Percentiles rank a stretch among this genome's conserved stretches.
These are phyloP conservation scores for Hirudo medicinalis DNA, from an alignment of 1,140 invertebrate genomes.

Conservation along the genomic window DNA sequence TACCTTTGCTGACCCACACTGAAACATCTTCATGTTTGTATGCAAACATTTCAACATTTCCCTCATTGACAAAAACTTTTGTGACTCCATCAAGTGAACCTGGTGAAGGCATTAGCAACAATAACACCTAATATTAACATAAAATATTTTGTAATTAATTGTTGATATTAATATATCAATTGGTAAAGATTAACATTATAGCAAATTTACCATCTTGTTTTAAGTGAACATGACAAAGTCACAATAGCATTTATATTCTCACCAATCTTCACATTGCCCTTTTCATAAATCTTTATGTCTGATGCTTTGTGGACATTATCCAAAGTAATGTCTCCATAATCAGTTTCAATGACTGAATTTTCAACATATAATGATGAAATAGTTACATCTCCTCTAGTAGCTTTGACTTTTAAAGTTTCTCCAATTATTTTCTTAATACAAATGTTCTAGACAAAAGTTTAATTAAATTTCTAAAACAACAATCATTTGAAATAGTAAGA, in stretches of 20 bases:
- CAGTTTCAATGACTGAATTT: not conserved
- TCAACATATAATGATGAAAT: slow-evolving; percentile 1
- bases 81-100: slow-evolving; percentile 1
- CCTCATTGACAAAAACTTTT: not conserved
- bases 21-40: not conserved
- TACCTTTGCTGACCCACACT: too few relatives aligned
- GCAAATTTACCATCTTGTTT: not conserved
- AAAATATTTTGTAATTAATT: too few relatives aligned
- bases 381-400: not conserved
- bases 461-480: not conserved
- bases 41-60: slow-evolving; percentile 1
- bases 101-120: not conserved
- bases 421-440: slow-evolving; percentile 7
- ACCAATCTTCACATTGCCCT: not conserved
- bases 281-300: not conserved
- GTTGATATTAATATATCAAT: not conserved
- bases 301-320: slow-evolving; percentile 1
- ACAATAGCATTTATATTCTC: not conserved
- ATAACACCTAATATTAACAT: not conserved
- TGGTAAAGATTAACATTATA: not conserved
- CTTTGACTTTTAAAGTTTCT: slow-evolving; percentile 1
- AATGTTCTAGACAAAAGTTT: not conserved
- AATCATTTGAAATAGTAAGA: not conserved
- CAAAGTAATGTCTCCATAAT: not conserved
- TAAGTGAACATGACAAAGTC: not conserved